Percentiles rank a stretch among this genome's conserved stretches.
Conservation (phyloP, 2,113 vertebrate species). For the Irena cyanogastra region DNA sequence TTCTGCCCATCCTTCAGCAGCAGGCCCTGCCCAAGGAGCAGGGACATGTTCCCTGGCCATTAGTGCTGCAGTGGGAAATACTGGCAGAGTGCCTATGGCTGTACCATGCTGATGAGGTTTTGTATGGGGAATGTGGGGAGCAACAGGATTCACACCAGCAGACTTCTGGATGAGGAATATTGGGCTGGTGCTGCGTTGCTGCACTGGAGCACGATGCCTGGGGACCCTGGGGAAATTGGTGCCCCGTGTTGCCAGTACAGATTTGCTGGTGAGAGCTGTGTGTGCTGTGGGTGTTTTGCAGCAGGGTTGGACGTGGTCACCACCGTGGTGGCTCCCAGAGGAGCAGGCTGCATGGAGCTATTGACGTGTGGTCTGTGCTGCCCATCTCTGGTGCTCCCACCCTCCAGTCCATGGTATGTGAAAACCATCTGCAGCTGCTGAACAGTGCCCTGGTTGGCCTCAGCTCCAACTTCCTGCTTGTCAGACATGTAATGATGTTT, state of each 20-base stretch:
- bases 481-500: background rate
- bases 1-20: background rate
- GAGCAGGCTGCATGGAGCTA: background rate
- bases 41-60: background rate
- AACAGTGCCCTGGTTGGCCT: background rate
- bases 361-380: background rate
- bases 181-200: background rate
- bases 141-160: background rate
- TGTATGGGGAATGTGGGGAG: background rate
- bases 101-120: background rate
- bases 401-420: background rate
- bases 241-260: fast-evolving
- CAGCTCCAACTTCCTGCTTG: background rate
- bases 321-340: background rate
- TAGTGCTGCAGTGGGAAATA: background rate
- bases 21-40: fast-evolving
- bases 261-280: background rate
- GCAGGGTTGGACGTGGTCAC: background rate
- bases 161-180: background rate
- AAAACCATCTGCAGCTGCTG: background rate
- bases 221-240: background rate
- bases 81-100: background rate
- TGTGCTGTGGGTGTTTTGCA: background rate
- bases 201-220: fast-evolving
- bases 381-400: background rate